phyloP scores from a whole-genome alignment of 2,113 vertebrate genomes.

The Ursus arctos region DNA sequence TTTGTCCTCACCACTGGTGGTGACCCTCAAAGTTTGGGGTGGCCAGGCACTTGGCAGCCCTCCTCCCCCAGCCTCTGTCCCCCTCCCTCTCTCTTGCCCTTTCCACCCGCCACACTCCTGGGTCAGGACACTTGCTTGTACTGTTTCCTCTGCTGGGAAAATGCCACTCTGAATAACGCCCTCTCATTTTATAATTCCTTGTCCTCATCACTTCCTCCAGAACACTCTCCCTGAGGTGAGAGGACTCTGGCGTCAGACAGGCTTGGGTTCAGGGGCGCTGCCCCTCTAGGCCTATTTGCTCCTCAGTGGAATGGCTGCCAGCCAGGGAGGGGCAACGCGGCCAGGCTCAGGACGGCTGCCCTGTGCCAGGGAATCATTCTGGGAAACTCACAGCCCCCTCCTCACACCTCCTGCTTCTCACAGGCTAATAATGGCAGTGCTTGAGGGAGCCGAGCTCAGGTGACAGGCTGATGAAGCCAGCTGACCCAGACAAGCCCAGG shows the following conservation, averaged over 20 bases:
- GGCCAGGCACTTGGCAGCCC: not conserved
- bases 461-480: not conserved
- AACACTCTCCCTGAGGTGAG: not conserved
- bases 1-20: not conserved
- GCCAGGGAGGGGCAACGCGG: not conserved
- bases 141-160: not conserved
- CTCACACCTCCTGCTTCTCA: constrained; percentile 58
- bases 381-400: not conserved
- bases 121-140: not conserved
- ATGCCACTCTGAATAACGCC: not conserved
- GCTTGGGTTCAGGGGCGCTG: not conserved
- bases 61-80: too few relatives aligned
- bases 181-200: not conserved
- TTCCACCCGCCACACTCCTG: not conserved
- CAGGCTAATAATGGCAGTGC: constrained; percentile 51
- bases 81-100: not conserved
- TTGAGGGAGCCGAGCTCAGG: constrained; percentile 25
- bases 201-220: not conserved
- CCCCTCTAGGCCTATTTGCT: not conserved
- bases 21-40: not conserved
- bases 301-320: not conserved
- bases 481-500: not conserved
- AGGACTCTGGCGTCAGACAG: not conserved
- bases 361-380: constrained; percentile 19
- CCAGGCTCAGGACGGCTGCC: not conserved